Conservation (phyloP, 2,888 invertebrate species). For the Troides helena region DNA sequence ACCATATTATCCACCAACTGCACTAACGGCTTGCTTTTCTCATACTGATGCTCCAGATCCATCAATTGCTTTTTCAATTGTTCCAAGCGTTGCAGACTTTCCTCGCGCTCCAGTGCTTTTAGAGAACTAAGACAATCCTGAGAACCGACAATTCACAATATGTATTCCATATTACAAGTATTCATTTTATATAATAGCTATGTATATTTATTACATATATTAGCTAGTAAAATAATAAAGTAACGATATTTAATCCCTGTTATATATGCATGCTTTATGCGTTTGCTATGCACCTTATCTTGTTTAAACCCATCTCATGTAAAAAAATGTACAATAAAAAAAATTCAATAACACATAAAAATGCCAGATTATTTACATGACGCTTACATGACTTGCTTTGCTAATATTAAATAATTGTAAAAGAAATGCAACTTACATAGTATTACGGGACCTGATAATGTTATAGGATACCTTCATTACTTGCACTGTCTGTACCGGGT, state of each 20-base stretch:
- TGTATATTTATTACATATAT: too few species aligned
- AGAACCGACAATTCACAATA: conserved; percentile 26
- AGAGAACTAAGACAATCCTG: conserved; percentile 70
- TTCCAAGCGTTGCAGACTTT: conserved; percentile 89
- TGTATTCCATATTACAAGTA: not conserved
- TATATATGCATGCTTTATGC: conserved; percentile 56
- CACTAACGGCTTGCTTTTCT: conserved; percentile 95
- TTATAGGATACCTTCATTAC: conserved; percentile 78
- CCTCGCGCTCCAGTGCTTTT: conserved; percentile 76
- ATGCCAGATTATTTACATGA: conserved; percentile 58
- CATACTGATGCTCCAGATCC: conserved; percentile 93
- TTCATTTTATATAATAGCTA: not conserved
- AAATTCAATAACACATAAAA: conserved; percentile 48
- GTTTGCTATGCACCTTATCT: conserved; percentile 64
- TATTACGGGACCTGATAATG: conserved; percentile 69
- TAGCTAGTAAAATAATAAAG: too few species aligned
- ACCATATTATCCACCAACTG: conserved; percentile 98
- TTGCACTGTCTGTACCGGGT: conserved; percentile 71
- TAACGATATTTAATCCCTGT: conserved; percentile 37
- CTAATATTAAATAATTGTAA: conserved; percentile 46
- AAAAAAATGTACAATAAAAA: conserved; percentile 35
- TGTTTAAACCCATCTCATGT: conserved; percentile 52
- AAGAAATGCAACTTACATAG: conserved; percentile 72
- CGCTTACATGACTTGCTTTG: conserved; percentile 71
- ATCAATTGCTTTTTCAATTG: conserved; percentile 90